Conservation (phyloP, 2,797 vertebrate species). For the Neostethus bicornis region DNA sequence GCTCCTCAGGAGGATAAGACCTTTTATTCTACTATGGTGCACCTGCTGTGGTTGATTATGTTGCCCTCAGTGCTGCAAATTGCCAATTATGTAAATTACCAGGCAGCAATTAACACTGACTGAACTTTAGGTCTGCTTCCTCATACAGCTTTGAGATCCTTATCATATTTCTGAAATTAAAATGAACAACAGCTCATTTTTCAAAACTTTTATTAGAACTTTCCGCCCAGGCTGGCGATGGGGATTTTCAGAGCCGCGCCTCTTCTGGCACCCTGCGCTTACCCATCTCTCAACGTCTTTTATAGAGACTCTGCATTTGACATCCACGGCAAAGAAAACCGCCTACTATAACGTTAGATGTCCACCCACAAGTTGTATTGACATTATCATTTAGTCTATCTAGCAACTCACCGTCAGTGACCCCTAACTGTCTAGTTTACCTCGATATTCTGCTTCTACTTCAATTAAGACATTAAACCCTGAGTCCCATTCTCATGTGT, state of each 20-base stretch:
- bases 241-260: constrained; percentile 10
- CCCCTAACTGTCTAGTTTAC: constrained; percentile 30
- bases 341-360: constrained; percentile 5
- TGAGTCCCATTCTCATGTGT: constrained; percentile 35
- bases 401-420: constrained; percentile 35
- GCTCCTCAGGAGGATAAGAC: constrained; percentile 11
- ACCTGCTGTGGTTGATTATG: constrained; percentile 19
- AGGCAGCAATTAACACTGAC: constrained; percentile 26
- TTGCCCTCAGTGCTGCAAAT: constrained; percentile 24
- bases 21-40: constrained; percentile 28
- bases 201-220: constrained; percentile 6
- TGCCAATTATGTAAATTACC: constrained; percentile 39
- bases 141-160: constrained; percentile 10
- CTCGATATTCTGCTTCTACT: constrained; percentile 33
- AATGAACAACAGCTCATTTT: not conserved
- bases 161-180: not conserved
- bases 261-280: not conserved
- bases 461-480: constrained; percentile 44
- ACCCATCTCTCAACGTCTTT: constrained; percentile 16
- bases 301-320: not conserved
- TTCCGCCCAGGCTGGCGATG: constrained; percentile 6
- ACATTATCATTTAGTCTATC: constrained; percentile 38
- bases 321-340: constrained; percentile 4
- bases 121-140: constrained; percentile 12
- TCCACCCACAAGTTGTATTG: constrained; percentile 42